Evolutionary conservation across 1,140 invertebrate genomes (phyloP), one percentile per base, ranked within the genome.

Genomic region (Ctenoplectra terminalis): DNA sequence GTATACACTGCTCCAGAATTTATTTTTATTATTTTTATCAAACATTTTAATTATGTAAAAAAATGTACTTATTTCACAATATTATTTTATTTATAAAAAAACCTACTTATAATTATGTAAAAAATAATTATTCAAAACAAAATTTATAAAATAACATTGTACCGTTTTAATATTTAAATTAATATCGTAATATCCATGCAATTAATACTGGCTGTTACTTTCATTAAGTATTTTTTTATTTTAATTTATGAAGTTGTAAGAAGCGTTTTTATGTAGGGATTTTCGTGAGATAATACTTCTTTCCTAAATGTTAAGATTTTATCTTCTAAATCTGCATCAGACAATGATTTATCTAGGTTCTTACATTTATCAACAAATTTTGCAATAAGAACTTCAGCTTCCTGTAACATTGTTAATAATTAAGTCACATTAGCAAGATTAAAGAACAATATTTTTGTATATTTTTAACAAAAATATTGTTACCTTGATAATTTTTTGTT

Each of bases 311-410:
- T 87, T 4, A 84, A 85, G 43, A 95, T 91, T 88, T 94, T 89
- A 26, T 85, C 87, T 81, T 93, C 90, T 72, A 95, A 81, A 23
- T 93, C 91, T 11, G 94, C 91, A 67, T 95, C 93, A 0, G 93
- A 89, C 52, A 91, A 66, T 23, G 91, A 90, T 23, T 91, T 83
- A 70, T 92, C 85, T 37, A 95, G 87, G 83, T 87, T n/a, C 84
- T 95, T 95, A 79, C 95, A 95, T 78, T 95, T 94, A 1, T 89
- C 86, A 52, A 95, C 85, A 89, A 96, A 95, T 2, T 95, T 90
- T 15, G 91, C 81, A 34, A 96, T 95, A 6, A 95, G 85, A 37
- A 93, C 78, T 83, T 95, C 94, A 23, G 95, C 95, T 86, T 95
- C 94, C 93, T 94, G 80, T 70, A 85, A 87, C 73, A 85, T 74